A percentile compares a stretch with the other conserved stretches of the same genome.
phyloP scores from a whole-genome alignment of 2,113 vertebrate genomes.

The Fulmarus glacialis region DNA sequence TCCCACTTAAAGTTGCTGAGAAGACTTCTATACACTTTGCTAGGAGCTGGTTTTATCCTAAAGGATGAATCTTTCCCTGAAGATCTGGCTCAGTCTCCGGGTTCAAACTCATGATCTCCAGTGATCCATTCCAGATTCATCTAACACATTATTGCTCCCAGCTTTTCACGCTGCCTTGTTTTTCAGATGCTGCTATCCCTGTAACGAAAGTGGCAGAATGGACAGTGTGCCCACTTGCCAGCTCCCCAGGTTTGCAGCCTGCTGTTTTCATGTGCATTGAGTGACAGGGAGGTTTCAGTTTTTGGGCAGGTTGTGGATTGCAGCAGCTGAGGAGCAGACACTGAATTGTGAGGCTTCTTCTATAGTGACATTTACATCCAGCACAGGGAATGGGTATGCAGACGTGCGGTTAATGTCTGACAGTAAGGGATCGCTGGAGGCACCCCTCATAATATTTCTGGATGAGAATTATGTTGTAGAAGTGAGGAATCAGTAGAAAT shows the following conservation, averaged over 20 bases:
- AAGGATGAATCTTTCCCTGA: not conserved
- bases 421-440: not conserved
- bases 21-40: not conserved
- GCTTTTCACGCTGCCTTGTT: not conserved
- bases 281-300: not conserved
- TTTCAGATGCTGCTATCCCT: not conserved
- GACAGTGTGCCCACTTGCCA: not conserved
- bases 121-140: not conserved
- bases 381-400: not conserved
- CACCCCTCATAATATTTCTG: not conserved
- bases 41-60: not conserved
- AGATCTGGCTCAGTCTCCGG: not conserved
- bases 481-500: not conserved
- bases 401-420: not conserved
- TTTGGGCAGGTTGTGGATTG: not conserved
- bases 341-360: not conserved
- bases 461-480: not conserved
- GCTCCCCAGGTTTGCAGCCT: not conserved
- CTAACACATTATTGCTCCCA: not conserved
- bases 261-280: not conserved
- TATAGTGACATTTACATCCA: not conserved
- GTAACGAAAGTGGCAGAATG: not conserved
- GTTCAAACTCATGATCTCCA: not conserved
- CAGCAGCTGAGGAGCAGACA: not conserved
- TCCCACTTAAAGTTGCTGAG: not conserved